Evolutionary conservation across 2,888 invertebrate genomes (phyloP), one percentile per base, ranked within the genome.

Genomic region (Hesperia comma): DNA sequence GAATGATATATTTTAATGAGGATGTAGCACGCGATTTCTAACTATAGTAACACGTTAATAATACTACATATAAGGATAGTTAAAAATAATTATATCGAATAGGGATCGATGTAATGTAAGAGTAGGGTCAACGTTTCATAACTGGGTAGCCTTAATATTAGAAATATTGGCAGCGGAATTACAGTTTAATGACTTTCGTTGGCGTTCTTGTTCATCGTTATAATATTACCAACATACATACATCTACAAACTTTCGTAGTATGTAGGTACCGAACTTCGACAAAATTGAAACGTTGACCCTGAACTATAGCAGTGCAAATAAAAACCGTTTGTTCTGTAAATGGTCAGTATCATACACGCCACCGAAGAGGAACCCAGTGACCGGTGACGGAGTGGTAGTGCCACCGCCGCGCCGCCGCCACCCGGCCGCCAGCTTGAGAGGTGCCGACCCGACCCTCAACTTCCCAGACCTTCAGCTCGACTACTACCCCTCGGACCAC

Each of bases 331-430:
- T 90, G 79, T 92, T 91, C 89, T 91, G 85, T 88, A 77, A 87
- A 88, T 90, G 90, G 84, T 89, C 88, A 92, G 92, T 85, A 75
- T 84, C 84, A 76, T 91, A 86, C 86, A 79, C 81, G 77, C 92
- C 89, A 83, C 90, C 94, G 92, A 91, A 92, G 88, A 93, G 94
- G 91, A 94, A 94, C 81, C 94, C 94, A 77, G 94, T 94, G 88
- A 94, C 94, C 78, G 94, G 94, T 81, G 94, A 94, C 82, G 94
- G 94, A 80, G 91, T 94, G 83, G 81, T 83, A 80, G 82, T 94
- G 86, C 91, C 90, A 85, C 92, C 92, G 79, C 86, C 78, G 83
- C 89, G 93, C 69, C 90, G 93, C 76, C 86, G 89, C 82, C 89
- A 90, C 82, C 88, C 93, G 69, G 88, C 84, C 75, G 87, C 87